Percentiles rank a stretch among this genome's conserved stretches.
Evolutionary conservation across 2,797 vertebrate genomes (phyloP).

Genomic region (Aldrovandia affinis): DNA sequence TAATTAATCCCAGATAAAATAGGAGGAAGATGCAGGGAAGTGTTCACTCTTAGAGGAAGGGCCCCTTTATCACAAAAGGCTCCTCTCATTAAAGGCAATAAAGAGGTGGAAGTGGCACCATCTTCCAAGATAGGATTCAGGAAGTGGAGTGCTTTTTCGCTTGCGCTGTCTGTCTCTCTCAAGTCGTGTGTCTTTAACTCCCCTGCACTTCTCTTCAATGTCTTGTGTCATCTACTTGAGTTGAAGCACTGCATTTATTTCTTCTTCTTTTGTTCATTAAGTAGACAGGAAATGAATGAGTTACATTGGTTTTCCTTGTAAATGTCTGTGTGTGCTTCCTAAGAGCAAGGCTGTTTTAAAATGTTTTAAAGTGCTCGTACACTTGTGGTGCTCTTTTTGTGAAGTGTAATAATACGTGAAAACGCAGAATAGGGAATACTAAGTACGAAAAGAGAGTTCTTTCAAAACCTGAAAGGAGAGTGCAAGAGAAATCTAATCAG

Average conservation of each 20-base stretch:
- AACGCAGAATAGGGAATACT: neutral
- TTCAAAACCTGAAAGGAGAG: neutral
- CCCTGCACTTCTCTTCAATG: neutral
- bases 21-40: slow-evolving; percentile 56
- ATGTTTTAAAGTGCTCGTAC: slow-evolving; percentile 3
- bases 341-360: slow-evolving; percentile 5
- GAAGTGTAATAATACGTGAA: neutral
- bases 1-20: slow-evolving; percentile 66
- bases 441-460: neutral
- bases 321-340: neutral
- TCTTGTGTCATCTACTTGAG: neutral
- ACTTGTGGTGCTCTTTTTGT: neutral
- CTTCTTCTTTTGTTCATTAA: slow-evolving; percentile 11
- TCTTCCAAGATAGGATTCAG: slow-evolving; percentile 22
- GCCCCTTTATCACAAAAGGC: slow-evolving; percentile 46
- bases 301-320: slow-evolving; percentile 17
- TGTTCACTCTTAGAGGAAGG: slow-evolving; percentile 49
- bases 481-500: neutral
- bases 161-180: slow-evolving; percentile 17
- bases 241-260: neutral
- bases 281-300: neutral
- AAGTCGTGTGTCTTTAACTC: neutral
- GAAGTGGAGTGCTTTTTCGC: neutral
- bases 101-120: slow-evolving; percentile 42
- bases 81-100: slow-evolving; percentile 44